phyloP scores from a whole-genome alignment of 2,797 vertebrate genomes.

The Artibeus jamaicensis region DNA sequence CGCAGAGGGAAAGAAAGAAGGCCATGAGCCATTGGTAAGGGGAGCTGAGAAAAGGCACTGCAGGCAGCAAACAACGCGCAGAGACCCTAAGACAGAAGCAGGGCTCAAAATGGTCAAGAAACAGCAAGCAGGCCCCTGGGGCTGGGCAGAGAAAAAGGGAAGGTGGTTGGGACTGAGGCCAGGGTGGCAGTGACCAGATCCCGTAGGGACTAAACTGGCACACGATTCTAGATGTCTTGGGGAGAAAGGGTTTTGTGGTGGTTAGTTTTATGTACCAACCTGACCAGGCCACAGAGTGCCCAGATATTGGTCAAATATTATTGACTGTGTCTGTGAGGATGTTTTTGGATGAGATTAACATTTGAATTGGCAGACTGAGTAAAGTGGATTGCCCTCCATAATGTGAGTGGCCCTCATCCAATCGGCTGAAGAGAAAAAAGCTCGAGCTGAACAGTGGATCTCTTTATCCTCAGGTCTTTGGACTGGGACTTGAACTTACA shows the following conservation, averaged over 20 bases:
- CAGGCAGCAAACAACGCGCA: neutral
- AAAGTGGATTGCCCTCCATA: neutral
- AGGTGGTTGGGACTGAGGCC: neutral
- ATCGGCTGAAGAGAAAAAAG: neutral
- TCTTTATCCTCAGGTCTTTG: neutral
- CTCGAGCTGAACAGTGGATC: neutral
- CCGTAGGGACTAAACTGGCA: neutral
- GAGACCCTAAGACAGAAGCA: neutral
- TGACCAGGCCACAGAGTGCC: neutral
- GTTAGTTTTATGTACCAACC: neutral
- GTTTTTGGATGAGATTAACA: neutral
- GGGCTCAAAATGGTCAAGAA: fast-evolving
- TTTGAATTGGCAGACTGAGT: neutral
- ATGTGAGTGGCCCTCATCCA: neutral
- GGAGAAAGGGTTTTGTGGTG: neutral
- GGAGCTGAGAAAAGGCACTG: neutral
- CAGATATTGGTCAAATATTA: neutral
- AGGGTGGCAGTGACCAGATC: neutral
- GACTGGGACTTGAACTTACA: neutral
- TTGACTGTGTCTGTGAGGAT: neutral
- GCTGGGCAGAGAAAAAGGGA: neutral
- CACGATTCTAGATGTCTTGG: neutral
- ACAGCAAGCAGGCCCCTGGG: neutral
- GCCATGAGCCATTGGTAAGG: neutral
- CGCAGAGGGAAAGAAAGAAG: neutral